Base-by-base conservation (phyloP, 2,797 vertebrate species). In the Sebastes vulpes region DNA sequence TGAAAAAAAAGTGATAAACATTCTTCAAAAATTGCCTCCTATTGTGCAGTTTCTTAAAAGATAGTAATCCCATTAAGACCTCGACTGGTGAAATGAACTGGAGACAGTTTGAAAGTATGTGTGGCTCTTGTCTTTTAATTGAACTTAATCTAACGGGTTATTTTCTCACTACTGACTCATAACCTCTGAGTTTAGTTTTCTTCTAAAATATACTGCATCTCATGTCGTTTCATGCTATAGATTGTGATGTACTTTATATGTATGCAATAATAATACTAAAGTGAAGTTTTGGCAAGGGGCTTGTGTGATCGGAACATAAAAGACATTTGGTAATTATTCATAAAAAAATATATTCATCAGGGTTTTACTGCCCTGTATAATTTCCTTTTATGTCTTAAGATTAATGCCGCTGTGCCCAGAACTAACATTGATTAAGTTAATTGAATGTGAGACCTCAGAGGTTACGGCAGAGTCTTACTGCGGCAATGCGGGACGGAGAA, bases 341-440 rank as follows among this genome's bases (percentile, higher is more conserved):
- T 78, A 74, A 75, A 52, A 72, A 38, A 38, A 28, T 46, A 52
- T 50, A 64, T 80, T 72, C 64, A 87, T 77, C 75, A 57, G 31
- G 8, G 54, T 46, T 91, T 91, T 81, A 86, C 25, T 42, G 72
- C 70, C 67, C 28, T 58, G 16, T 73, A 75, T 91, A 76, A 79
- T 71, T 82, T 89, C 12, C 20, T 72, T 85, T 84, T 65, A 72
- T 84, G 80, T 63, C 26, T 53, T 32, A 28, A 81, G 83, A 88
- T 82, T 72, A 82, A 90, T 79, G 82, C 72, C 50, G 56, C 52
- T 20, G 69, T 69, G 20, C 58, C 61, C 72, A 80, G 83, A 85
- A 70, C 74, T 83, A 87, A 86, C 77, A 79, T 71, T 90, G 84
- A 92, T 90, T 89, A 90, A 84, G 63, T 84, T 91, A 84, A 92